These are phyloP conservation scores for Sinelater perroti DNA, from an alignment of 2,888 invertebrate genomes.

Conservation along the genomic window DNA sequence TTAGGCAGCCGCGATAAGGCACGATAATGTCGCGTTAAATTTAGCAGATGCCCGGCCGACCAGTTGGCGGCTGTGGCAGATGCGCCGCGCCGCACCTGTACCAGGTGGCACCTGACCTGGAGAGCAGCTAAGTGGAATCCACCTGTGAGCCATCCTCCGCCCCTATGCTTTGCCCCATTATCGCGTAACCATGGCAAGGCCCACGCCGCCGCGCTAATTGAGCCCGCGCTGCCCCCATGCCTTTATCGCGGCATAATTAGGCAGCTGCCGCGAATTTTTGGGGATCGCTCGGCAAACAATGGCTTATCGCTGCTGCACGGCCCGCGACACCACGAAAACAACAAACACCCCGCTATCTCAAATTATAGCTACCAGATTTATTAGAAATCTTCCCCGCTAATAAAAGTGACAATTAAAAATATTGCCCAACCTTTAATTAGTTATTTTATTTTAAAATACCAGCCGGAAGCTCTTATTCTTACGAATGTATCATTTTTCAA, in stretches of 20 bases:
- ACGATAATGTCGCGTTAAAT: constrained; percentile 30
- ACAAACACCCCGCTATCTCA: no score
- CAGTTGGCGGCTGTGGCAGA: constrained; percentile 33
- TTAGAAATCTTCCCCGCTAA: no score
- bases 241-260: constrained; percentile 19
- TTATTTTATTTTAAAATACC: no score
- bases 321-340: no score
- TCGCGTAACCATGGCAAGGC: constrained; percentile 24
- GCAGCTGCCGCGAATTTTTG: constrained; percentile 18
- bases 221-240: constrained; percentile 9
- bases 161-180: constrained; percentile 17
- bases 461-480: no score
- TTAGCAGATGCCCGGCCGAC: constrained; percentile 31
- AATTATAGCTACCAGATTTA: no score
- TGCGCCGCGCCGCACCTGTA: constrained; percentile 26
- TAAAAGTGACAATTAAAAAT: no score
- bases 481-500: no score
- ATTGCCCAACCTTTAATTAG: no score
- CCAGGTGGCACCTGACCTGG: constrained; percentile 36
- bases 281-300: no score
- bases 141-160: constrained; percentile 26
- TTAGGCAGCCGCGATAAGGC: constrained; percentile 28
- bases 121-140: constrained; percentile 28
- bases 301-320: no score
- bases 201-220: constrained; percentile 22